Conservation (phyloP, 2,113 vertebrate species). For the Orcinus orca region DNA sequence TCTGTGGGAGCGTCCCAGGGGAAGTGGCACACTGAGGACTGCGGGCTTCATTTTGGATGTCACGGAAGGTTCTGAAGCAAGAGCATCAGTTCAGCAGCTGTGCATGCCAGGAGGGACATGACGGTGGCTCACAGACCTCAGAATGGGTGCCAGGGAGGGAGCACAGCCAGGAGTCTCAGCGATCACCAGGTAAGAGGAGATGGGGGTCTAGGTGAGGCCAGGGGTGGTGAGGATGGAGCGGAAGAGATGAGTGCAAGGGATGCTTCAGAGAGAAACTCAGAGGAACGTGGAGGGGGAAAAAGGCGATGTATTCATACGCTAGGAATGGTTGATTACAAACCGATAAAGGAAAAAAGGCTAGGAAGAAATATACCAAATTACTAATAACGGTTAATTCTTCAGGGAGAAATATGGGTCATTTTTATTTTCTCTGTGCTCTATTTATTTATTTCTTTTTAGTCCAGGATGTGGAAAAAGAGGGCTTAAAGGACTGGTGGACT, state of each 20-base stretch:
- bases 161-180: not conserved
- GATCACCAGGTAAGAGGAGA: not conserved
- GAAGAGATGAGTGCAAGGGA: rapidly evolving
- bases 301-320: rapidly evolving
- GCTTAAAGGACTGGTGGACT: not conserved
- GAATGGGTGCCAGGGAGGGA: not conserved
- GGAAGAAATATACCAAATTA: no score
- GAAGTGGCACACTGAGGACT: not conserved
- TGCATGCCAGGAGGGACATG: not conserved
- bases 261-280: no score
- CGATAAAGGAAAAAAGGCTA: not conserved
- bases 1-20: rapidly evolving
- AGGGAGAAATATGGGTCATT: not conserved
- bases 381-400: not conserved
- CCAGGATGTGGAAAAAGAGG: not conserved
- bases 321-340: not conserved
- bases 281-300: not conserved
- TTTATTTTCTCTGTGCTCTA: not conserved
- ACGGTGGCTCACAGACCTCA: rapidly evolving
- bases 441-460: not conserved
- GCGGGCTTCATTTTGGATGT: not conserved
- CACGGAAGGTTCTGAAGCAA: not conserved
- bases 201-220: not conserved
- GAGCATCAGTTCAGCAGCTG: not conserved
- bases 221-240: no score